Conservation (phyloP, 2,888 invertebrate species). For the Caradrina kadenii region DNA sequence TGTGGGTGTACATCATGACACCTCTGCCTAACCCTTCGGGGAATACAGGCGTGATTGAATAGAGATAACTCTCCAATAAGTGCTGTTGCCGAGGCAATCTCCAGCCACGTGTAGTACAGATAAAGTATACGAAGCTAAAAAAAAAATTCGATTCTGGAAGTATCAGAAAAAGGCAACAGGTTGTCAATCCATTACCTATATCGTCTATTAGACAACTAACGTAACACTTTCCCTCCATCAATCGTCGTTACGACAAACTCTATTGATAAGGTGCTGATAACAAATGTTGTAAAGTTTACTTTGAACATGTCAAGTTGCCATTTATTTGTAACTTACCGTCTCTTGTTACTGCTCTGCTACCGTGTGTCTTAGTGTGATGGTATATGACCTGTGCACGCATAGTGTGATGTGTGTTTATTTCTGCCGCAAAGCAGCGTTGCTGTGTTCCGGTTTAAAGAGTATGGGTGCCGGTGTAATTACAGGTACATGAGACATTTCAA, state of each 20-base stretch:
- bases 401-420: too few species aligned
- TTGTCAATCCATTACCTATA: slow-evolving; percentile 17
- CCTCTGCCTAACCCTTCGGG: too few species aligned
- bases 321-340: too few species aligned
- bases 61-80: neutral
- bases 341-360: too few species aligned
- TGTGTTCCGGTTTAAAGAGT: too few species aligned
- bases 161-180: slow-evolving; percentile 22
- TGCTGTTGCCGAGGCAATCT: neutral
- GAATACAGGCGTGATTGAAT: neutral
- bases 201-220: neutral
- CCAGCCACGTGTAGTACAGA: slow-evolving; percentile 7
- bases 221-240: slow-evolving; percentile 31
- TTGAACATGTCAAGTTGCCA: neutral
- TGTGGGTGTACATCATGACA: too few species aligned
- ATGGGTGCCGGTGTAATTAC: too few species aligned
- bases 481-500: too few species aligned
- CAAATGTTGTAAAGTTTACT: neutral
- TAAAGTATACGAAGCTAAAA: slow-evolving; percentile 5
- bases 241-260: slow-evolving; percentile 24
- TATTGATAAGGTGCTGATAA: slow-evolving; percentile 31
- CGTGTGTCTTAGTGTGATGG: too few species aligned
- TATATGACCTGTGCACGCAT: too few species aligned
- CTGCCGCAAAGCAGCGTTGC: too few species aligned
- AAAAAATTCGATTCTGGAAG: neutral